Conservation (phyloP, 2,888 invertebrate genomes). For the Balanococcus diminutus region DNA sequence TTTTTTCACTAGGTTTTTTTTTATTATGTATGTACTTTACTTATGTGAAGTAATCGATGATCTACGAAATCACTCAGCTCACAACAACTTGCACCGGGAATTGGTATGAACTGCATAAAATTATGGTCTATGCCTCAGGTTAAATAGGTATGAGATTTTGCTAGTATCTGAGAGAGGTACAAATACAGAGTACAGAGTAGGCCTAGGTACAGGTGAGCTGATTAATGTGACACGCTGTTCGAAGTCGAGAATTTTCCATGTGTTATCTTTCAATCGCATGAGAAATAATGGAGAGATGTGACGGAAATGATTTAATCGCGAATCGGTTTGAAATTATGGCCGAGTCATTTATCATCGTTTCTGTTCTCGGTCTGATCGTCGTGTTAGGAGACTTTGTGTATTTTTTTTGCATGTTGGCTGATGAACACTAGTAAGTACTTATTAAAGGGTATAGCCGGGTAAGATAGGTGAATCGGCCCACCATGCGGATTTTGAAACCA, state of each 20-base stretch:
- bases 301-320: conserved; percentile 22
- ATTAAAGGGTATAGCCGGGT: no score
- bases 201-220: not conserved
- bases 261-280: not conserved
- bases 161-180: no score
- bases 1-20: not conserved
- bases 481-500: no score
- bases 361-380: not conserved
- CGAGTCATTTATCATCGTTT: not conserved
- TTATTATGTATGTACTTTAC: no score
- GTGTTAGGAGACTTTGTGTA: not conserved
- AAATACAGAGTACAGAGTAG: not conserved
- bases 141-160: no score
- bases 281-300: not conserved
- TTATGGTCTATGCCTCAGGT: not conserved
- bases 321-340: not conserved
- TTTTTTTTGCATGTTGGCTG: not conserved
- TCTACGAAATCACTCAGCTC: not conserved
- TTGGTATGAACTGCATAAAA: not conserved
- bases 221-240: not conserved
- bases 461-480: no score
- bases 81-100: not conserved
- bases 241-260: not conserved
- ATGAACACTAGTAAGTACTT: no score
- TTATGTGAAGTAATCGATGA: not conserved